Conservation (phyloP, 2,797 vertebrate species). For the Kryptolebias ocellatus region DNA sequence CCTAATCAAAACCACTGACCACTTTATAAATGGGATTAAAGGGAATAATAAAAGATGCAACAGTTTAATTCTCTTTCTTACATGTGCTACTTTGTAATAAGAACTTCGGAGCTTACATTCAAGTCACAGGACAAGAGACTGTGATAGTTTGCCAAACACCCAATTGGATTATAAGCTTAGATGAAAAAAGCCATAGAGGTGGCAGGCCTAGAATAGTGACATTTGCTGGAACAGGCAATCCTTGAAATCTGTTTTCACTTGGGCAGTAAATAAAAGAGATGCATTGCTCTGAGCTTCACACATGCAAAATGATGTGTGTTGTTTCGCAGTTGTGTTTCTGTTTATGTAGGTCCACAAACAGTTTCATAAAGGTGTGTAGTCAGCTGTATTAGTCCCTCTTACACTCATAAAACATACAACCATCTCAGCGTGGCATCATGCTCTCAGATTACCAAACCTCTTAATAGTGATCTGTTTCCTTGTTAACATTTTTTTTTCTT, state of each 20-base stretch:
- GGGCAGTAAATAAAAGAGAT: constrained; percentile 23
- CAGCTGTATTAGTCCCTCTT: too few species aligned
- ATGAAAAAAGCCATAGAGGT: constrained; percentile 40
- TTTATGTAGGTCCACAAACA: too few species aligned
- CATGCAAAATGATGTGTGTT: too few species aligned
- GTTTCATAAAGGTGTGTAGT: too few species aligned
- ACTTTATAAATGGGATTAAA: constrained; percentile 39
- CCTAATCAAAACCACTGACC: constrained; percentile 45
- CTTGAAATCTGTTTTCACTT: constrained; percentile 28
- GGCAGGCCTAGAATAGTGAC: constrained; percentile 48
- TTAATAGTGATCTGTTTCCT: too few species aligned
- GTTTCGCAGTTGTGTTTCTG: too few species aligned
- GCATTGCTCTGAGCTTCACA: background rate
- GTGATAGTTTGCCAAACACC: constrained; percentile 47
- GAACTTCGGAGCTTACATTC: constrained; percentile 12
- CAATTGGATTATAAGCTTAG: constrained; percentile 69
- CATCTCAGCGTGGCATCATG: too few species aligned
- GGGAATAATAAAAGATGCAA: constrained; percentile 15
- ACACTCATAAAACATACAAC: too few species aligned
- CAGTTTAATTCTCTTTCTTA: constrained; percentile 27
- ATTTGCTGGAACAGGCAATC: constrained; percentile 34
- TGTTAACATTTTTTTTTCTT: too few species aligned
- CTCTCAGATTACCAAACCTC: too few species aligned
- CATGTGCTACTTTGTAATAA: constrained; percentile 13
- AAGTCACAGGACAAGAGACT: constrained; percentile 31